Conservation (phyloP, 2,113 vertebrate genomes). For the Ailurus styani region DNA sequence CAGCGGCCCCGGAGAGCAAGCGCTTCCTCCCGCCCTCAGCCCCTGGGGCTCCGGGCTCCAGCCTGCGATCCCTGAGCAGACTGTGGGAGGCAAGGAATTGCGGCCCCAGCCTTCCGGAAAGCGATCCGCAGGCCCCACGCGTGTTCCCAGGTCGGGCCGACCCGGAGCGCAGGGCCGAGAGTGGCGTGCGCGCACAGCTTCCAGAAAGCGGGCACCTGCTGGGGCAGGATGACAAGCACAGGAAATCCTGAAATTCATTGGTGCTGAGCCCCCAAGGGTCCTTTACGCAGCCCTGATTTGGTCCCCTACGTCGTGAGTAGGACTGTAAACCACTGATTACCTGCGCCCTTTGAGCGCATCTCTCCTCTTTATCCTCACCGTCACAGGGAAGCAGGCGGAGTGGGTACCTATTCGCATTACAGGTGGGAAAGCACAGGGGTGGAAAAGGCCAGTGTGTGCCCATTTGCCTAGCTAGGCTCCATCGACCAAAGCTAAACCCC, state of each 20-base stretch:
- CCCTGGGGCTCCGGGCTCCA: not conserved
- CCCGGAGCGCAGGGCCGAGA: too few species aligned
- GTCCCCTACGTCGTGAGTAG: not conserved
- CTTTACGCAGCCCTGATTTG: not conserved
- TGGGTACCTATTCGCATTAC: not conserved
- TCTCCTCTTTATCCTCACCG: not conserved
- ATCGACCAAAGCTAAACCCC: not conserved
- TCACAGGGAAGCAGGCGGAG: not conserved
- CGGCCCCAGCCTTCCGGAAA: not conserved
- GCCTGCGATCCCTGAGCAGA: not conserved
- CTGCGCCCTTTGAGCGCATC: not conserved
- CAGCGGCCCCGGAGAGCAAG: not conserved
- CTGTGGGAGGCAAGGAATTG: not conserved
- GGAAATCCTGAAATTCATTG: not conserved
- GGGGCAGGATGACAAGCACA: not conserved
- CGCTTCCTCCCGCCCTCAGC: not conserved
- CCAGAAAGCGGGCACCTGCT: not conserved
- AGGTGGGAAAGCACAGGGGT: not conserved
- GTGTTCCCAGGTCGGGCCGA: accelerated
- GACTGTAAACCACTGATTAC: not conserved
- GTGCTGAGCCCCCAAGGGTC: too few species aligned
- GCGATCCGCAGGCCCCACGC: accelerated
- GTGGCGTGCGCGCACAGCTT: accelerated
- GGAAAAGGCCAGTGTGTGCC: not conserved
- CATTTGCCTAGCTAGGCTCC: not conserved